Evolutionary conservation across 2,113 vertebrate genomes (phyloP).

Genomic region (Thamnaconus septentrionalis): DNA sequence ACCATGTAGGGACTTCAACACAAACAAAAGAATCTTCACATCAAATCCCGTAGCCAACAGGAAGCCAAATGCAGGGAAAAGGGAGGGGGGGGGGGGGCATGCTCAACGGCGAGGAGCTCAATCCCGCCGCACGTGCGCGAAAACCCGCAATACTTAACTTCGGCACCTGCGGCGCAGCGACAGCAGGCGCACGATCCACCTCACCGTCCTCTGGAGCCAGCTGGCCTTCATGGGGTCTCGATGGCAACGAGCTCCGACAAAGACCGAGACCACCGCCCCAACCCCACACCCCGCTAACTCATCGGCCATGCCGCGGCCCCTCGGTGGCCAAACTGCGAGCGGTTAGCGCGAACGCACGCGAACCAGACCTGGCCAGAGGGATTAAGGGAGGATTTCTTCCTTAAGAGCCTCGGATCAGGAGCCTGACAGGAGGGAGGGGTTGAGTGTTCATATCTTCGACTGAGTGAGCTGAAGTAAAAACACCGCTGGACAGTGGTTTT

Average conservation of each 20-base stretch:
- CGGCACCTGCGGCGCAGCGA: slow-evolving; percentile 62
- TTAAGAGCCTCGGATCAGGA: slow-evolving; percentile 63
- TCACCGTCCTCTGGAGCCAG: slow-evolving; percentile 65
- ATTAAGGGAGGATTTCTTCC: slow-evolving; percentile 73
- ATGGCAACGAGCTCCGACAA: neutral
- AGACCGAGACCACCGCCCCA: too few species aligned
- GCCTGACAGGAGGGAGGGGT: slow-evolving; percentile 39
- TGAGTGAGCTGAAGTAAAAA: too few species aligned
- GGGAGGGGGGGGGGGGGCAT: too few species aligned
- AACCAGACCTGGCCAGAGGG: slow-evolving; percentile 41
- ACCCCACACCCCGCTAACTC: too few species aligned
- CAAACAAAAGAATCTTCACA: neutral
- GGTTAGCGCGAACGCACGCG: slow-evolving; percentile 4
- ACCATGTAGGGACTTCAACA: too few species aligned
- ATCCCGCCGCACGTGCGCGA: neutral
- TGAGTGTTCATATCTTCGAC: too few species aligned
- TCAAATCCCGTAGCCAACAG: too few species aligned
- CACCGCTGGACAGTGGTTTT: too few species aligned
- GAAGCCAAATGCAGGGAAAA: too few species aligned
- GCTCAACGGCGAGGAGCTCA: too few species aligned
- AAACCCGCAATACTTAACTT: slow-evolving; percentile 65
- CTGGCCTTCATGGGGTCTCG: slow-evolving; percentile 52
- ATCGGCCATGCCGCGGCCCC: neutral
- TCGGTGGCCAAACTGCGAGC: neutral
- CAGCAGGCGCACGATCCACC: slow-evolving; percentile 71